Percentiles rank a stretch among this genome's conserved stretches.
phyloP scores from a whole-genome alignment of 2,797 vertebrate genomes.

The Natrix natrix region DNA sequence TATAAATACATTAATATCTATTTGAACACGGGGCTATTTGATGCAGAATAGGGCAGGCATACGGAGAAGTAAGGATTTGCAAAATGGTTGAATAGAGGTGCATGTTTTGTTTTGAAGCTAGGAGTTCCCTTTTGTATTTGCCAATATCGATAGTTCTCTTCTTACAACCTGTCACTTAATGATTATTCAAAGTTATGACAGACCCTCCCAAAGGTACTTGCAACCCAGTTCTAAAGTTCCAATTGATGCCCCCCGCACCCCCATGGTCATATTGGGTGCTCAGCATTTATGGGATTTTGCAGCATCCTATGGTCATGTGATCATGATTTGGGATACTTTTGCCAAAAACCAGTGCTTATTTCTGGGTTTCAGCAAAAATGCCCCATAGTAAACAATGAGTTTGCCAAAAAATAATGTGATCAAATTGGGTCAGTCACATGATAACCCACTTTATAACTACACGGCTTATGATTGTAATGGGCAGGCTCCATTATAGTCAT shows the following conservation, averaged over 20 bases:
- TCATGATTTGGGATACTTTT: background rate
- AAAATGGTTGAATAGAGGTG: conserved; percentile 41
- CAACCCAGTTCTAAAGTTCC: background rate
- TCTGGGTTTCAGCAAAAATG: background rate
- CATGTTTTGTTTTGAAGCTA: conserved; percentile 9
- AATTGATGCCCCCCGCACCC: background rate
- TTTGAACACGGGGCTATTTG: conserved; percentile 60
- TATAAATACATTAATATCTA: conserved; percentile 69
- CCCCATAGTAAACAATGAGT: background rate
- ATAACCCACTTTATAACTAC: background rate
- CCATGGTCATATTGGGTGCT: background rate
- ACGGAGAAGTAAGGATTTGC: conserved; percentile 34
- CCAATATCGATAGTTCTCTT: background rate
- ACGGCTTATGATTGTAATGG: background rate
- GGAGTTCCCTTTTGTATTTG: conserved; percentile 10
- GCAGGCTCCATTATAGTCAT: background rate
- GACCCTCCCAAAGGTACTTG: background rate
- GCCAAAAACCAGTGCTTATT: background rate
- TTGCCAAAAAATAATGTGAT: background rate
- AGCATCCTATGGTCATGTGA: background rate
- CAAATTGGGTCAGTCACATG: background rate
- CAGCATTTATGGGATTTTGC: background rate
- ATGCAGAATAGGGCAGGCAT: conserved; percentile 68
- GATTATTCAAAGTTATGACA: background rate
- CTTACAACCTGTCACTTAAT: background rate